Evolutionary conservation across 1,140 invertebrate genomes (phyloP).

Genomic region (Panulirus ornatus): DNA sequence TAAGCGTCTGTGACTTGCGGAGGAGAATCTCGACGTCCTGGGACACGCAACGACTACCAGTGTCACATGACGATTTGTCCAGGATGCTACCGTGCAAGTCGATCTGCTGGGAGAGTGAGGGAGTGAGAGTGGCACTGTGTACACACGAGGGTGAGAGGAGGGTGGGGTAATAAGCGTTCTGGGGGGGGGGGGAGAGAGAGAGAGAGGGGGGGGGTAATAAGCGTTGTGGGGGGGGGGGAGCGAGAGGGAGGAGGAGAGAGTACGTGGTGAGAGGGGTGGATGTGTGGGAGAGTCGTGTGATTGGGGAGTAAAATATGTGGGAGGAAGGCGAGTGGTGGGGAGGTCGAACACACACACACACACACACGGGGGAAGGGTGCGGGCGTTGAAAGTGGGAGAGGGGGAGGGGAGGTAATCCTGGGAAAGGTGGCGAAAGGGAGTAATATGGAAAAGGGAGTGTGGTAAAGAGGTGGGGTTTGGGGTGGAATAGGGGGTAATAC

Average conservation of each 20-base stretch:
- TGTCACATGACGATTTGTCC: slow-evolving; percentile 65
- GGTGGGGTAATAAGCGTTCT: background rate
- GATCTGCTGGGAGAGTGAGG: slow-evolving; percentile 19
- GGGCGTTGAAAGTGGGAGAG: background rate
- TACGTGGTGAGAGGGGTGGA: background rate
- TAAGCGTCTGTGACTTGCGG: slow-evolving; percentile 49
- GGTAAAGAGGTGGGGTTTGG: too few relatives aligned
- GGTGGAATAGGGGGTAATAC: too few relatives aligned
- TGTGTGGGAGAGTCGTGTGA: background rate
- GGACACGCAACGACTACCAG: slow-evolving; percentile 53
- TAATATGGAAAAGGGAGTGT: too few relatives aligned
- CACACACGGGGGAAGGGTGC: background rate
- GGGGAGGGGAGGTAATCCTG: background rate
- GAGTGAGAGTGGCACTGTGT: background rate
- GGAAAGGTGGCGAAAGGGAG: too few relatives aligned
- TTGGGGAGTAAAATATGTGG: background rate
- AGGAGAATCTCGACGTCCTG: slow-evolving; percentile 58
- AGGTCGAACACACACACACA: background rate
- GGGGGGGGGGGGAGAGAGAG: background rate
- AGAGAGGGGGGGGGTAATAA: slow-evolving; percentile 56
- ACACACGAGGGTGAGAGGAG: slow-evolving; percentile 27
- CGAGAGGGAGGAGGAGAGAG: slow-evolving; percentile 69
- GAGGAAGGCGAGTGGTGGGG: background rate
- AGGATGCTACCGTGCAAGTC: slow-evolving; percentile 58
- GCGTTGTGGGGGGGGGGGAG: slow-evolving; percentile 72